Percentiles rank a stretch among this genome's conserved stretches.
phyloP scores from a whole-genome alignment of 1,140 invertebrate genomes.

The Tetramorium alpestre region DNA sequence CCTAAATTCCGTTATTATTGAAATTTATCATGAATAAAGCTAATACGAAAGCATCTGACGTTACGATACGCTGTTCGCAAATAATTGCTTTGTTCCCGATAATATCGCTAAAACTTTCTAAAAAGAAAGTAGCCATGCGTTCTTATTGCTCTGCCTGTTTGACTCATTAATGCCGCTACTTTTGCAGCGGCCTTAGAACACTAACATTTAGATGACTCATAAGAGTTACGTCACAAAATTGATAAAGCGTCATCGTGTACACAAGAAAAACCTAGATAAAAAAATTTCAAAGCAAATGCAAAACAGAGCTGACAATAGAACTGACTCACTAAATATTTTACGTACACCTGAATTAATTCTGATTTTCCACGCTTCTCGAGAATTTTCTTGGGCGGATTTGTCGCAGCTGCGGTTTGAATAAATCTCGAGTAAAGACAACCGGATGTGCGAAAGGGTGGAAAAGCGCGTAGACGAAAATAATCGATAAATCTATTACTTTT shows the following conservation, averaged over 20 bases:
- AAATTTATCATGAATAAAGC: not conserved
- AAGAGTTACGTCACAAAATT: conserved; percentile 26
- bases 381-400: not conserved
- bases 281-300: not conserved
- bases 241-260: not conserved
- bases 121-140: conserved; percentile 66
- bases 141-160: conserved; percentile 17
- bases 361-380: not conserved
- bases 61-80: conserved; percentile 30
- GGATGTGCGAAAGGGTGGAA: not conserved
- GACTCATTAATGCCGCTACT: conserved; percentile 12
- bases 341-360: conserved; percentile 10
- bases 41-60: not conserved
- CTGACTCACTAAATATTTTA: not conserved
- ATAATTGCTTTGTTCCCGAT: conserved; percentile 53
- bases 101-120: conserved; percentile 63
- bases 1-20: not conserved
- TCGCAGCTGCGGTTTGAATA: not conserved
- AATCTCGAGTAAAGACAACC: not conserved
- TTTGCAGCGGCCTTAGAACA: conserved; percentile 5
- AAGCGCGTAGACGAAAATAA: not conserved
- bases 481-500: not conserved
- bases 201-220: conserved; percentile 29
- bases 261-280: not conserved
- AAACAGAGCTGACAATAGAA: not conserved